phyloP scores from a whole-genome alignment of 2,888 invertebrate genomes.

The Chouioia cunea region DNA sequence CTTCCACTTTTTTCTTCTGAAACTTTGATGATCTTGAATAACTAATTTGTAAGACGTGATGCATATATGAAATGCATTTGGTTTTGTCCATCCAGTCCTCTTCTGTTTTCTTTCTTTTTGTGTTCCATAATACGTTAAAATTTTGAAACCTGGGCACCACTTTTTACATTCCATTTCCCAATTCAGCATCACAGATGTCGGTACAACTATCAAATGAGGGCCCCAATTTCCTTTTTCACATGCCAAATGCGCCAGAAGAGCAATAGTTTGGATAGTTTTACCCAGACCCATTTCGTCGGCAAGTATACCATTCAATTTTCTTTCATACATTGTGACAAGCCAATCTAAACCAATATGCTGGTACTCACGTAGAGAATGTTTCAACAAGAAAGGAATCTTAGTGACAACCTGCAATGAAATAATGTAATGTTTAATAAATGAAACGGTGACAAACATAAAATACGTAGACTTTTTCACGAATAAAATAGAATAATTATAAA shows the following conservation, averaged over 20 bases:
- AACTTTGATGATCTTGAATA: slow-evolving; percentile 98
- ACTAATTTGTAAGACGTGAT: slow-evolving; percentile 98
- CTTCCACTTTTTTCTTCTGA: slow-evolving; percentile 97
- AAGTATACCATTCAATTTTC: slow-evolving; percentile 94
- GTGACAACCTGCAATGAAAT: slow-evolving; percentile 80
- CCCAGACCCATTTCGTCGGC: slow-evolving; percentile 98
- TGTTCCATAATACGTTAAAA: slow-evolving; percentile 97
- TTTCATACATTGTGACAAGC: slow-evolving; percentile 96
- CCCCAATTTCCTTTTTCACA: slow-evolving; percentile 96
- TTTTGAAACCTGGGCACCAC: slow-evolving; percentile 99
- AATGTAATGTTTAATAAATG: not conserved
- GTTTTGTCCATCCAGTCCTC: slow-evolving; percentile 96
- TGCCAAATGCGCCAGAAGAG: slow-evolving; percentile 92
- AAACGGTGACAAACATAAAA: slow-evolving; percentile 1
- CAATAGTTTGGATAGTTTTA: slow-evolving; percentile 97
- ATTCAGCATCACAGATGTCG: slow-evolving; percentile 99
- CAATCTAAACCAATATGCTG: slow-evolving; percentile 98
- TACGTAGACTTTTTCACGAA: not conserved
- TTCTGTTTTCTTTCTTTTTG: slow-evolving; percentile 95
- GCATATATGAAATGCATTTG: slow-evolving; percentile 98
- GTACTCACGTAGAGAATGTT: slow-evolving; percentile 92
- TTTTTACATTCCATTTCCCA: slow-evolving; percentile 99
- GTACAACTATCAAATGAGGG: slow-evolving; percentile 98
- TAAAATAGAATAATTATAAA: too few species aligned
- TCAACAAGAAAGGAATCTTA: slow-evolving; percentile 91